A percentile compares a stretch with the other conserved stretches of the same genome.
Evolutionary conservation across 2,888 invertebrate species (phyloP).

Genomic region (Frankliniella intonsa): DNA sequence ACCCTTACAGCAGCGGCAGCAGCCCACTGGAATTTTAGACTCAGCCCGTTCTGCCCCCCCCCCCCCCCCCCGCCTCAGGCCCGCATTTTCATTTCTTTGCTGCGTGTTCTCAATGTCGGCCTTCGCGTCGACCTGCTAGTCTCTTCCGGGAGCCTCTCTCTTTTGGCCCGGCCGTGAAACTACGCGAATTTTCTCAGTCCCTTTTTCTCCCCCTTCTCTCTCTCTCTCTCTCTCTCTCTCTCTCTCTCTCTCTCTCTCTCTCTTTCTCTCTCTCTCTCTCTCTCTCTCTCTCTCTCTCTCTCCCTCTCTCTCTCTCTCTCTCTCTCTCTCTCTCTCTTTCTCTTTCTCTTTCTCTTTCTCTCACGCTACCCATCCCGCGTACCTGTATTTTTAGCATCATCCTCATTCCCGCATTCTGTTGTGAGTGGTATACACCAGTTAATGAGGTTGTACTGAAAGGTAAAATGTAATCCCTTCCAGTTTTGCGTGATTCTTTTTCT

Average conservation of each 20-base stretch:
- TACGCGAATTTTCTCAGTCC: no score
- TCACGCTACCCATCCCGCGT: neutral
- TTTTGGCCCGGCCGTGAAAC: no score
- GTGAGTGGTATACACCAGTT: neutral
- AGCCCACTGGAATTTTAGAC: no score
- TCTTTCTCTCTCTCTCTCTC: neutral
- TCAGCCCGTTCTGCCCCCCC: no score
- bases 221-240: neutral
- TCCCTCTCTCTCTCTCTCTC: neutral
- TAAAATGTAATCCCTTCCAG: no score
- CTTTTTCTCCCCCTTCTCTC: neutral
- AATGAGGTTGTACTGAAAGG: neutral
- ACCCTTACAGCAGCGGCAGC: no score
- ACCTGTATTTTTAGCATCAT: no score
- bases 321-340: neutral
- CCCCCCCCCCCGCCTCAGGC: no score
- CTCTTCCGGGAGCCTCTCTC: neutral
- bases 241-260: neutral
- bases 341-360: neutral
- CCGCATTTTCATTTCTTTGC: no score
- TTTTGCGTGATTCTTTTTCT: no score
- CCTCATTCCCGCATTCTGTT: no score
- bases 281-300: neutral
- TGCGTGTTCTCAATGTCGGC: no score
- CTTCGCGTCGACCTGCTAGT: neutral